These are phyloP conservation scores for Scolanthus callimorphus DNA, from an alignment of 92 coral and sea anemone genomes.

Conservation along the genomic window DNA sequence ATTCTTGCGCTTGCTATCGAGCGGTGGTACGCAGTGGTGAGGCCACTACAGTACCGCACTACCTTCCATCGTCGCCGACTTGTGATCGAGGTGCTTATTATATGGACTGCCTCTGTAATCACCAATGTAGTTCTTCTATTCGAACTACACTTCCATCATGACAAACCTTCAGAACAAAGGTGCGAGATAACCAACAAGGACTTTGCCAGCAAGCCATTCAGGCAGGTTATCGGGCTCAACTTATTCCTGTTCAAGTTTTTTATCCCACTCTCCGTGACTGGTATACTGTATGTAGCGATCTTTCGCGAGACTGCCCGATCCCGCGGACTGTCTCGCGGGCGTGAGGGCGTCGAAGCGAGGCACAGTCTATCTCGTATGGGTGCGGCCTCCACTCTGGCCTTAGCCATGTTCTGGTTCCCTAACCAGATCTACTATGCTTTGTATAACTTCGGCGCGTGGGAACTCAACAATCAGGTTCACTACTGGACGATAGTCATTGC, in stretches of 20 bases:
- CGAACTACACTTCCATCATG: slow-evolving; percentile 25
- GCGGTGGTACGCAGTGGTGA: slow-evolving; percentile 61
- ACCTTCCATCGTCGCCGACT: slow-evolving; percentile 42
- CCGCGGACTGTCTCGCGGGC: slow-evolving; percentile 19
- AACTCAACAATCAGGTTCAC: slow-evolving; percentile 31
- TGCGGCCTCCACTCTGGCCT: slow-evolving; percentile 31
- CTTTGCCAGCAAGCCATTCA: neutral
- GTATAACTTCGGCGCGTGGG: slow-evolving; percentile 46
- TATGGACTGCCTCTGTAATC: slow-evolving; percentile 26
- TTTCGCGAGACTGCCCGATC: slow-evolving; percentile 31
- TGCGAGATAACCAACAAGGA: slow-evolving; percentile 32
- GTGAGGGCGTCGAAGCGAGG: slow-evolving; percentile 21
- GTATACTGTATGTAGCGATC: slow-evolving; percentile 26
- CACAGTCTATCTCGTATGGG: slow-evolving; percentile 49
- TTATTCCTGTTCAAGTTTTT: slow-evolving; percentile 44
- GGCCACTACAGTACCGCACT: slow-evolving; percentile 47
- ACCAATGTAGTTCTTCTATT: slow-evolving; percentile 29
- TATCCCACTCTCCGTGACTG: slow-evolving; percentile 33
- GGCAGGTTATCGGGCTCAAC: slow-evolving; percentile 24
- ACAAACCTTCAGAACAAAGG: slow-evolving; percentile 11
- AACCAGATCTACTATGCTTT: slow-evolving; percentile 46
- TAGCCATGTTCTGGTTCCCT: slow-evolving; percentile 51
- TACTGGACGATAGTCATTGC: slow-evolving; percentile 44
- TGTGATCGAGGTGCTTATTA: slow-evolving; percentile 16
- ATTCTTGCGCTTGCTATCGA: slow-evolving; percentile 45